Base-by-base conservation (phyloP, 2,113 vertebrate genomes). In the Romanogobio albipinnatus region DNA sequence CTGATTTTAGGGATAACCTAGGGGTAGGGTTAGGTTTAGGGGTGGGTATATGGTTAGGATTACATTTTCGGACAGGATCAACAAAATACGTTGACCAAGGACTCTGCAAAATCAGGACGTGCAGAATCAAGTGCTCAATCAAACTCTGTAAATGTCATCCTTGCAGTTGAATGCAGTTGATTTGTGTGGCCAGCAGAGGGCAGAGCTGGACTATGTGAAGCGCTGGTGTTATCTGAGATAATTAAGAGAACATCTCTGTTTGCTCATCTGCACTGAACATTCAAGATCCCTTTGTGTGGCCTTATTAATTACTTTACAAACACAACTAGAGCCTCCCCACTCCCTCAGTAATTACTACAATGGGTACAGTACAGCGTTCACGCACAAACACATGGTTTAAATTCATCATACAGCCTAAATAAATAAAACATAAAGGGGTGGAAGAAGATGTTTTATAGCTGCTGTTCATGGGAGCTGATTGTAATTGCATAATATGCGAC, bases 101-200 rank as follows among this genome's bases (percentile, higher is more conserved):
- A 39, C 3, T 39, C 36, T 39, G 29, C 29, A 29, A 29, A 29
- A 29, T n/a, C n/a, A 36, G 4, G 36, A 3, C 36, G 36, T 36
- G 36, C 36, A 49, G 14, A 49, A 15, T 51, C 14, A 51, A 51
- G 49, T 5, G 6, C 56, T 61, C 58, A 24, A 10, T 11, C 22
- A 61, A 61, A 51, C 24, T n/a, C 2, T 59, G 29, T 66, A 14
- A 7, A 17, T 36, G 7, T 36, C 29, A 36, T 66, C 13, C 29
- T 3, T 19, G 9, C 49, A 19, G 74, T 15, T 76, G 45, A 36
- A 24, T 78, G 90, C 45, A 87, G 76, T 90, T 93, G 81, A 81
- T 85, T 19, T 33, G 49, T 87, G 76, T 91, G 90, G 85, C 94
- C 94, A 95, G 94, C 93, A 86, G 94, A 91, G 94, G 94, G 94